A percentile compares a stretch with the other conserved stretches of the same genome.
phyloP scores from a whole-genome alignment of 2,888 invertebrate genomes.

The Tipula confusa region DNA sequence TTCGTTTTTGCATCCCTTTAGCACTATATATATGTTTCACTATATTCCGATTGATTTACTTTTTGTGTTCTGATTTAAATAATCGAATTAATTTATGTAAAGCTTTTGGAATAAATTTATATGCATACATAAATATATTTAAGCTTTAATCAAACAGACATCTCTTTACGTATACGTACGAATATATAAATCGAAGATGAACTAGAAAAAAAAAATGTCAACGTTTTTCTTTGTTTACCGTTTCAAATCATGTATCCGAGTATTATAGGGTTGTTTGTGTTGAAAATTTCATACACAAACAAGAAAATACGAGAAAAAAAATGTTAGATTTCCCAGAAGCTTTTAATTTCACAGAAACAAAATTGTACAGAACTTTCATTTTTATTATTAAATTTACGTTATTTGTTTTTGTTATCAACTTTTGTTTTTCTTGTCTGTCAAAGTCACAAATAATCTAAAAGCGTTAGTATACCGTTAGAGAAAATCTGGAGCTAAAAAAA shows the following conservation, averaged over 20 bases:
- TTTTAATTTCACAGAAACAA: not conserved
- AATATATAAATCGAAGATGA: not conserved
- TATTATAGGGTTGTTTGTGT: not conserved
- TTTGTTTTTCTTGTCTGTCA: not conserved
- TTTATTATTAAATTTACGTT: not conserved
- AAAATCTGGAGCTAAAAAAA: too few species aligned
- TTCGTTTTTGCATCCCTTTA: not conserved
- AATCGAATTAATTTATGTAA: conserved; percentile 9
- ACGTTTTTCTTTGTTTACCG: not conserved
- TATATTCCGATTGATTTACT: not conserved
- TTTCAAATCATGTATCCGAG: not conserved
- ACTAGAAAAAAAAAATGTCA: not conserved
- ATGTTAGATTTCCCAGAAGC: not conserved
- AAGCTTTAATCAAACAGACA: not conserved
- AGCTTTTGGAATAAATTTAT: not conserved
- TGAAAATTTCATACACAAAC: not conserved
- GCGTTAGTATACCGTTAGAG: too few species aligned
- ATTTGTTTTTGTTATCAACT: not conserved
- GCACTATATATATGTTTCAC: not conserved
- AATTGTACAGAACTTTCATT: not conserved
- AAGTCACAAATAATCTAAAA: not conserved
- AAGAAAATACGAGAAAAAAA: not conserved
- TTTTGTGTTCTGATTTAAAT: not conserved
- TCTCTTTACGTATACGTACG: not conserved
- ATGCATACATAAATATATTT: too few species aligned